These are phyloP conservation scores for Chymomyza procnemis DNA, from an alignment of 2,888 invertebrate species.

Conservation along the genomic window DNA sequence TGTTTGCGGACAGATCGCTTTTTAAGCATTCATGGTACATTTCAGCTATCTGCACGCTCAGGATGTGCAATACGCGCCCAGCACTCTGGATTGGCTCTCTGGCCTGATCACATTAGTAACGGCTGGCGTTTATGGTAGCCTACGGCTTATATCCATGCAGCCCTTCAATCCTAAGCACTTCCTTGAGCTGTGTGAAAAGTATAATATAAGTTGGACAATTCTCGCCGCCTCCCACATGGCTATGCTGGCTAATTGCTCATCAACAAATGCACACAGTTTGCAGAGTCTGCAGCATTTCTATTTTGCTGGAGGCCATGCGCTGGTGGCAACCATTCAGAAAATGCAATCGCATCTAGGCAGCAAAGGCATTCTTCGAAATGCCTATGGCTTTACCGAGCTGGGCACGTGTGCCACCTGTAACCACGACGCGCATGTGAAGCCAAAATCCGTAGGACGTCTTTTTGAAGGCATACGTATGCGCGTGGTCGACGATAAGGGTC, in stretches of 20 bases:
- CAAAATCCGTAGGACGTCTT: constrained; percentile 63
- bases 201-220: constrained; percentile 51
- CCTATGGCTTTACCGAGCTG: constrained; percentile 69
- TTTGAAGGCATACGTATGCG: constrained; percentile 45
- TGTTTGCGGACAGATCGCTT: background rate
- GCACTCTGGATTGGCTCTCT: constrained; percentile 59
- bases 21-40: background rate
- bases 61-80: constrained; percentile 61
- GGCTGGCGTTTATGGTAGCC: constrained; percentile 57
- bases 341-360: constrained; percentile 43
- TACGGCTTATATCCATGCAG: constrained; percentile 55
- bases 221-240: constrained; percentile 60
- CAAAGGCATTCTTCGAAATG: constrained; percentile 50
- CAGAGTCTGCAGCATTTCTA: constrained; percentile 46
- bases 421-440: constrained; percentile 34
- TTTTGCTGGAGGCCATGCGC: constrained; percentile 58
- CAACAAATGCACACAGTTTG: constrained; percentile 36
- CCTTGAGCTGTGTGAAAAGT: constrained; percentile 53
- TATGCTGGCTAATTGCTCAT: constrained; percentile 47
- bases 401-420: constrained; percentile 45
- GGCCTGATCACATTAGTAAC: constrained; percentile 48
- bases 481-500: constrained; percentile 55
- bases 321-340: constrained; percentile 46
- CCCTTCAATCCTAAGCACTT: constrained; percentile 51
- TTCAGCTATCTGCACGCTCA: constrained; percentile 42